Base-by-base conservation (phyloP, 2,888 invertebrate genomes). In the Hesperia comma region DNA sequence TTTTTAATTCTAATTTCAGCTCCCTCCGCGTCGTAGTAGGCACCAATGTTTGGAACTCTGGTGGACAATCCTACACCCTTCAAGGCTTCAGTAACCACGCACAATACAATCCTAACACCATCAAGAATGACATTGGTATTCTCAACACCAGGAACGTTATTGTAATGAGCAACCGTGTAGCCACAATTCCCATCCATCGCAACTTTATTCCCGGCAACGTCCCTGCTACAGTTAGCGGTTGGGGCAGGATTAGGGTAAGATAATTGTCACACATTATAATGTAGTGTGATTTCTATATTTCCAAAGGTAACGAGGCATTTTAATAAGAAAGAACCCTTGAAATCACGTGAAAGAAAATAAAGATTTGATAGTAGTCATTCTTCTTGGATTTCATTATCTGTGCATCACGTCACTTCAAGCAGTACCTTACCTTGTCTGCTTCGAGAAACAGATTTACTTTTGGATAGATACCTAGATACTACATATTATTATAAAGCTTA, bases 1-100 rank as follows among this genome's bases (percentile, higher is more conserved):
- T 5, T 26, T 26, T 26, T 37, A 37, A 37, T 53, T 32, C 54
- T 14, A 32, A 10, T 70, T 68, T 6, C 72, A 86, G 84, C 68
- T 63, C 75, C n/a, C 78, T 83, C n/a, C 83, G 82, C 6, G 78
- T 71, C 0, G 79, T 75, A 1, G 81, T 84, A 2, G 86, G 86
- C 68, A 83, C 84, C 5, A 85, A 86, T 77, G 73, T 72, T 19
- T 87, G 85, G 85, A 83, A 81, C 75, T 66, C 64, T 4, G 88
- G 86, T 12, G 88, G 87, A 0, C 66, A 69, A 10, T 33, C 64
- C 4, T 79, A 79, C 75, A 4, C 67, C 8, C 7, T 85, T 15
- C 40, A 71, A 0, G 78, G 85, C 49, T 80, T 81, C 77, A 78
- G 82, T 2, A 85, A 79, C 15, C 87, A 88, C 72, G 73, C 74